Percentiles rank a stretch among this genome's conserved stretches.
Evolutionary conservation across 2,113 vertebrate species (phyloP).

Genomic region (Myrmecobius fasciatus): DNA sequence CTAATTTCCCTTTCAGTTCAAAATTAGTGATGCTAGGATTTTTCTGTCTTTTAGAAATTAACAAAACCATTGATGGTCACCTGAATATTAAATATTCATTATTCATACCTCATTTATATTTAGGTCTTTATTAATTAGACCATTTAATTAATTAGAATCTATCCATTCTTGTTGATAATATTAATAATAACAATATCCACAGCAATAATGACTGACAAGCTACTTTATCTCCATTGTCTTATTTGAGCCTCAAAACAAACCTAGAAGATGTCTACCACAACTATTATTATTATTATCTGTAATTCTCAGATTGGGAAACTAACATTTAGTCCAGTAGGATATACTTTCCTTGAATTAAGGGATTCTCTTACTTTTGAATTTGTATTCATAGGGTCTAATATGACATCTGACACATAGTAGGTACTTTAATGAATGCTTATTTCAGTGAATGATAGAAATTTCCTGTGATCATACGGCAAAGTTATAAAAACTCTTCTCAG

Average conservation of each 20-base stretch:
- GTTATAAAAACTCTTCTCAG: constrained; percentile 21
- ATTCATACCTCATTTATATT: background rate
- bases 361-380: background rate
- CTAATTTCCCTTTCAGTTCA: background rate
- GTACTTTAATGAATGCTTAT: background rate
- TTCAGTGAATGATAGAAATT: background rate
- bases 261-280: background rate
- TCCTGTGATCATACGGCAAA: background rate
- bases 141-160: constrained; percentile 29
- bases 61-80: background rate
- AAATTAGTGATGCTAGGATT: background rate
- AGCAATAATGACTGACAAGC: background rate
- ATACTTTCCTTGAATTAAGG: background rate
- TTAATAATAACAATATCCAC: background rate
- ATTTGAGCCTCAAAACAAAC: background rate
- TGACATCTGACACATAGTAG: background rate
- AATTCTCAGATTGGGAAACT: background rate
- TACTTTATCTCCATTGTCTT: background rate
- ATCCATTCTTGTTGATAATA: background rate
- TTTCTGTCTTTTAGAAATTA: background rate
- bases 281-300: background rate
- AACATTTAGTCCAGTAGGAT: background rate
- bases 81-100: background rate
- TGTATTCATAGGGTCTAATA: background rate
- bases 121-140: background rate